Base-by-base conservation (phyloP, 2,113 vertebrate species). In the Notarius quadriscutis region DNA sequence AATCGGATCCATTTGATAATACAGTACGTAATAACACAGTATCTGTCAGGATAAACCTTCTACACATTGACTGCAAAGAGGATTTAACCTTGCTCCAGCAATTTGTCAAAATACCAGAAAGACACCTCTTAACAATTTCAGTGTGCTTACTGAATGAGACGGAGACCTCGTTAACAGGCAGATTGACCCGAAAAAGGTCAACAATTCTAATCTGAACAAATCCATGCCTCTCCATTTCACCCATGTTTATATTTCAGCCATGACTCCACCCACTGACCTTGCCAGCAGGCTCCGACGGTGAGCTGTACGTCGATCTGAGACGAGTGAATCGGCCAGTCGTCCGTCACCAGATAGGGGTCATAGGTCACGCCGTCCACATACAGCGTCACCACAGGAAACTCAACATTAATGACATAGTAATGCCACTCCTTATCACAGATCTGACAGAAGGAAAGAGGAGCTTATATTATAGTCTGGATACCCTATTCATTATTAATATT, bases 391-490 rank as follows among this genome's bases (percentile, higher is more conserved):
- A 97, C 94, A 0, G 98, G 98, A 91, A 99, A 98, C 91, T 98
- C 98, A 84, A 99, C 96, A 0, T 97, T 99, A 91, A 99, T 96
- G 85, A 99, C 94, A 1, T 99, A 99, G 94, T 99, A 99, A 93
- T 99, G 98, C 98, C 98, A 99, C 90, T 99, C 98, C 93, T 99
- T 99, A 93, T 99, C 98, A 90, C 98, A 99, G 89, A 99, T 99
- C 98, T 99, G 94, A 80, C 80, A 86, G 58, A 86, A 78, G 90
- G 82, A 89, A 87, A 93, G 88, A 88, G 65, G 9, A 48, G 14
- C 78, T 34, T 80, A 58, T 41, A 48, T 81, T 62, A 62, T 7
- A 25, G 30, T 81, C 18, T 30, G n/a, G 53, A 58, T 10, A 10
- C 0, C 4, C 10, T 57, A 18, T 9, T 30, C 11, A 0, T 53